Evolutionary conservation across 2,888 invertebrate species (phyloP).

Genomic region (Hoplodrina blanda): DNA sequence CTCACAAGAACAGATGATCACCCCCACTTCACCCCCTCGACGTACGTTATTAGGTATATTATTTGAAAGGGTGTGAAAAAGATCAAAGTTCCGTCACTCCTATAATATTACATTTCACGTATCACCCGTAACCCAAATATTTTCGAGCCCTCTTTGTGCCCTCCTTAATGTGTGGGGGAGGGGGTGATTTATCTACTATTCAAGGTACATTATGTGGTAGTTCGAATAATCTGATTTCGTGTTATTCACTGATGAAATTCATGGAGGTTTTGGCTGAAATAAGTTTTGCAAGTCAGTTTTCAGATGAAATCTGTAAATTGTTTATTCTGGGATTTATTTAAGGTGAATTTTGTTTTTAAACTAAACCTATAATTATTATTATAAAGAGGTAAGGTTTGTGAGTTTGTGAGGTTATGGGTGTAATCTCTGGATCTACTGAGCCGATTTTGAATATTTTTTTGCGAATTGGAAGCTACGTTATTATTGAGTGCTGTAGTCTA

Average conservation of each 20-base stretch:
- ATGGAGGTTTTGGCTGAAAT: constrained; percentile 48
- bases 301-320: neutral
- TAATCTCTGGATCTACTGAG: too few species aligned
- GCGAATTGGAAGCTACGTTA: too few species aligned
- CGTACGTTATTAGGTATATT: constrained; percentile 37
- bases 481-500: too few species aligned
- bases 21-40: constrained; percentile 21
- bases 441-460: too few species aligned
- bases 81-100: constrained; percentile 55
- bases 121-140: constrained; percentile 73
- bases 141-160: constrained; percentile 69
- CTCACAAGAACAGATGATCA: constrained; percentile 38
- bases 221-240: constrained; percentile 74
- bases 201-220: constrained; percentile 75
- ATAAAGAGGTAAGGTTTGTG: too few species aligned
- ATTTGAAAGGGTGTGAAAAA: constrained; percentile 56
- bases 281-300: neutral
- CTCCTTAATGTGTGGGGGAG: constrained; percentile 70
- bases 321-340: too few species aligned
- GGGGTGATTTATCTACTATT: constrained; percentile 79
- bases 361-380: too few species aligned
- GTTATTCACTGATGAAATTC: constrained; percentile 63
- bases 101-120: constrained; percentile 65
- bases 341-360: too few species aligned
- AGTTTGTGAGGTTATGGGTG: too few species aligned